Conservation (phyloP, 2,113 vertebrate species). For the Tragulus kanchil region DNA sequence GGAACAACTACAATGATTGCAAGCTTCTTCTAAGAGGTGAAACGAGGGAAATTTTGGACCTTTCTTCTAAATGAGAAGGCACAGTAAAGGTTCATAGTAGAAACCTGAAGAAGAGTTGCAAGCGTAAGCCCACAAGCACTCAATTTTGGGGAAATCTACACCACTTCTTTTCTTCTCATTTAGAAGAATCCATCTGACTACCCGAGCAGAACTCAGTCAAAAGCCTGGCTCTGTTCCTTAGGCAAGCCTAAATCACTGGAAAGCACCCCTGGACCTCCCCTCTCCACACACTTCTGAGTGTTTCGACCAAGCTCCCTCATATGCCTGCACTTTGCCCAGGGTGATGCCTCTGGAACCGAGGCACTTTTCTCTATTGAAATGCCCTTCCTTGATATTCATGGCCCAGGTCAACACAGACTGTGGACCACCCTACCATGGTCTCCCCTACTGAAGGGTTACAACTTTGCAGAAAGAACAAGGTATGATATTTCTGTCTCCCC, state of each 20-base stretch:
- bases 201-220: conserved; percentile 27
- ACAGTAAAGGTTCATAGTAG: conserved; percentile 37
- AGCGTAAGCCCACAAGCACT: conserved; percentile 8
- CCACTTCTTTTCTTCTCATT: conserved; percentile 56
- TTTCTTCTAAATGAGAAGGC: conserved; percentile 73
- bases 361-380: background rate
- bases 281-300: too few species aligned
- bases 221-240: background rate
- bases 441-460: background rate
- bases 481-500: background rate
- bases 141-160: conserved; percentile 57
- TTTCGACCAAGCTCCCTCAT: background rate
- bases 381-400: background rate
- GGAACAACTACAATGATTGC: conserved; percentile 65
- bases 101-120: conserved; percentile 31
- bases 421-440: background rate
- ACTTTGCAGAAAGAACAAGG: background rate
- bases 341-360: background rate
- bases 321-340: background rate
- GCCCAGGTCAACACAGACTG: background rate
- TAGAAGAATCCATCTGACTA: conserved; percentile 70
- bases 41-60: conserved; percentile 84
- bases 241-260: conserved; percentile 25
- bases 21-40: conserved; percentile 79
- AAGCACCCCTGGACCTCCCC: background rate